Conservation (phyloP, 1,140 invertebrate species). For the Gyrodactylus bullatarudis region DNA sequence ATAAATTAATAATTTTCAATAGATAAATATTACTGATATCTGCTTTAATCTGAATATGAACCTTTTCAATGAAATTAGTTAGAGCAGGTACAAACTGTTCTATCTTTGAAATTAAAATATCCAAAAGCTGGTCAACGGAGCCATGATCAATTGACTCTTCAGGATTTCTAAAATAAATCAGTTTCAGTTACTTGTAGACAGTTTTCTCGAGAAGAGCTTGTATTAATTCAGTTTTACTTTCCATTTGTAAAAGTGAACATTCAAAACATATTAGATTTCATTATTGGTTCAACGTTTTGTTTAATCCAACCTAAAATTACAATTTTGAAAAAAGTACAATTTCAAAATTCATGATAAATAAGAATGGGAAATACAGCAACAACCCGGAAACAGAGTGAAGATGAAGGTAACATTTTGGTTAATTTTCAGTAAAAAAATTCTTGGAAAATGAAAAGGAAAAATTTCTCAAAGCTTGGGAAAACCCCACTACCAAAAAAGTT, state of each 20-base stretch:
- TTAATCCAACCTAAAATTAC: neutral
- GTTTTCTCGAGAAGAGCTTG: neutral
- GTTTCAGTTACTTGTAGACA: neutral
- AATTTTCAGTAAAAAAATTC: slow-evolving; percentile 1
- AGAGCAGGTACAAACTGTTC: neutral
- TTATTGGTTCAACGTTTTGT: too few species aligned
- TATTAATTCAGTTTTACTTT: too few species aligned
- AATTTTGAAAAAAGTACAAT: neutral
- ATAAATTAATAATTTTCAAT: neutral
- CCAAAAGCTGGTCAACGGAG: neutral
- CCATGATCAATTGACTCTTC: neutral
- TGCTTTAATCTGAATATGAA: neutral
- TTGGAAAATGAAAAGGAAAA: neutral
- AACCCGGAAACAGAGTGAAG: neutral
- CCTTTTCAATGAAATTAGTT: neutral
- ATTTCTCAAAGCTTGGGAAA: neutral
- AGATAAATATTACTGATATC: neutral
- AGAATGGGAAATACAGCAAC: slow-evolving; percentile 4
- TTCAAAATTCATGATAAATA: neutral
- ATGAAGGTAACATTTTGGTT: neutral
- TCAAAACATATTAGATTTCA: too few species aligned
- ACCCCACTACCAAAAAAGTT: neutral
- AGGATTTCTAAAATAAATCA: neutral
- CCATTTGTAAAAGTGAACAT: too few species aligned
- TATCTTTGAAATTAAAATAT: neutral